phyloP scores from a whole-genome alignment of 2,797 vertebrate species.

The Amphiprion clarkii region DNA sequence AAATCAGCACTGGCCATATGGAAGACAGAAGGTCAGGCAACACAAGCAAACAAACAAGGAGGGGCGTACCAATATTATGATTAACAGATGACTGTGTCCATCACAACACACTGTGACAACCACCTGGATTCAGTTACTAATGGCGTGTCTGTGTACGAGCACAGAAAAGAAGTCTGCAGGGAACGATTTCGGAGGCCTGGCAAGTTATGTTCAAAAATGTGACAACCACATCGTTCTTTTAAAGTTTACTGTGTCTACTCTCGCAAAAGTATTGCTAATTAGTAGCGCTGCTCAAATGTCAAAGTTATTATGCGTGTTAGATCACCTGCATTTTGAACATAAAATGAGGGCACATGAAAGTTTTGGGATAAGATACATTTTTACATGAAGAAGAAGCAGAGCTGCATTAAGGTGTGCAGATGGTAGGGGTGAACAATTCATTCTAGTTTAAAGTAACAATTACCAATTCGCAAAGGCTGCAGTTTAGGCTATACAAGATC shows the following conservation, averaged over 20 bases:
- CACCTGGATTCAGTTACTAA: conserved; percentile 63
- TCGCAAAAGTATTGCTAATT: conserved; percentile 20
- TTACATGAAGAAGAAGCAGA: conserved; percentile 16
- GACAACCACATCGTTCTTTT: conserved; percentile 21
- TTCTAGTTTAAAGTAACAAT: too few relatives aligned
- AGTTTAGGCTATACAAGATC: too few relatives aligned
- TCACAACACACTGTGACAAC: conserved; percentile 50
- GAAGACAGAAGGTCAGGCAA: conserved; percentile 71
- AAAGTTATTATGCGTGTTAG: conserved; percentile 27
- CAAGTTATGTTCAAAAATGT: conserved; percentile 33
- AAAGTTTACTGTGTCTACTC: not conserved
- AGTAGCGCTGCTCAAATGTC: not conserved
- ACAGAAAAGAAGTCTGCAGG: conserved; percentile 40
- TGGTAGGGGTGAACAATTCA: too few relatives aligned
- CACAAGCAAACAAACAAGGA: conserved; percentile 71
- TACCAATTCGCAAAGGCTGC: too few relatives aligned
- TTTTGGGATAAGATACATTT: conserved; percentile 3
- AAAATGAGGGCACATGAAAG: not conserved
- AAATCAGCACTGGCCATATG: conserved; percentile 71
- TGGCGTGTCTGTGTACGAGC: conserved; percentile 40
- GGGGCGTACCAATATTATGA: conserved; percentile 57
- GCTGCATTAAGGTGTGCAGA: not conserved
- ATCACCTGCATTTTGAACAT: conserved; percentile 30
- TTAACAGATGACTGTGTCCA: conserved; percentile 56
- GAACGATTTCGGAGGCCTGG: conserved; percentile 34